Evolutionary conservation across 2,797 vertebrate genomes (phyloP).

Genomic region (Toxotes lorentzi): DNA sequence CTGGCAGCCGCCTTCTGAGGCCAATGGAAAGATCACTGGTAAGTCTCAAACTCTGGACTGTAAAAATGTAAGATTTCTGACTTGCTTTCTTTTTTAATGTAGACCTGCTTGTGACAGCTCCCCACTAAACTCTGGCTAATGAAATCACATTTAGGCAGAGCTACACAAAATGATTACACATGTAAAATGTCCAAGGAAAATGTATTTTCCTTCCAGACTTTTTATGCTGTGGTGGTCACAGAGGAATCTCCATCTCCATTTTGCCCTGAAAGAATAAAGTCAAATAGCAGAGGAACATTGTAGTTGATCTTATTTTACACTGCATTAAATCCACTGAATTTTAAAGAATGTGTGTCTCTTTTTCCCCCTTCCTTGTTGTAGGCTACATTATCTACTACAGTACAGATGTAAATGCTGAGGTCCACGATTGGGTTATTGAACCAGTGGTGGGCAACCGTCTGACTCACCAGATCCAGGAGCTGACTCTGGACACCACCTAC

Average conservation of each 20-base stretch:
- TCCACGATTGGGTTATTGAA: constrained; percentile 99
- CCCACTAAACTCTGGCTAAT: neutral
- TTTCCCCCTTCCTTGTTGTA: constrained; percentile 52
- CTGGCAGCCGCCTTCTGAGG: constrained; percentile 99
- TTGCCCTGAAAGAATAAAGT: neutral
- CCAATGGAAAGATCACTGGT: constrained; percentile 99
- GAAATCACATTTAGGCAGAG: constrained; percentile 5
- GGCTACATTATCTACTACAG: constrained; percentile 99
- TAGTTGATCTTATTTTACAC: neutral
- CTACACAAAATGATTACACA: neutral
- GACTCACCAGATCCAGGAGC: constrained; percentile 98
- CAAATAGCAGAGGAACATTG: neutral
- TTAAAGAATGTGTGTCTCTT: neutral
- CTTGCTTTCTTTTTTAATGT: neutral
- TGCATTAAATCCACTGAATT: neutral
- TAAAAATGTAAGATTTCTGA: neutral
- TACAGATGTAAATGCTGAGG: constrained; percentile 95
- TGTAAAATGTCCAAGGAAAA: constrained; percentile 1
- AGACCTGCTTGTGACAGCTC: neutral
- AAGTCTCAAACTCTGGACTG: constrained; percentile 29
- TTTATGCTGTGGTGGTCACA: neutral
- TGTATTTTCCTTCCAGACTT: neutral
- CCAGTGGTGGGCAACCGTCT: constrained; percentile 97
- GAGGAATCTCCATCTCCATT: neutral
- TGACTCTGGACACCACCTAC: constrained; percentile 96